phyloP scores from a whole-genome alignment of 2,797 vertebrate genomes.

The Gymnothorax reevesii region DNA sequence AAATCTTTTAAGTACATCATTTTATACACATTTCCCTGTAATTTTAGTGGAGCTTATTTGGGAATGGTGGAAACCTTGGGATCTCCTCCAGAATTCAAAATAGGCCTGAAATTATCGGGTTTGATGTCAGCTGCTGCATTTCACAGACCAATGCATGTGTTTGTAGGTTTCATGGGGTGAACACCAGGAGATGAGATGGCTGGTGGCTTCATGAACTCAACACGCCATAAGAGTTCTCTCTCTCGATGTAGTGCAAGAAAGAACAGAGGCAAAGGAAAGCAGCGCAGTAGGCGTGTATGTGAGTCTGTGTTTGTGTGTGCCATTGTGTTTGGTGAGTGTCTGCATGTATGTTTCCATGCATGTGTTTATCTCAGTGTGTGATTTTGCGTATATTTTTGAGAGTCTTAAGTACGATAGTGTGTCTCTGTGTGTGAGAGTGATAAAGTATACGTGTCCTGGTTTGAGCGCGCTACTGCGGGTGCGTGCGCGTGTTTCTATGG shows the following conservation, averaged over 20 bases:
- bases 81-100: too few species aligned
- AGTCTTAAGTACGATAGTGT: background rate
- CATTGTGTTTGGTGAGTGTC: background rate
- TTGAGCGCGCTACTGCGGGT: background rate
- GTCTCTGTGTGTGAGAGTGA: background rate
- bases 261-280: conserved; percentile 29
- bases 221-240: conserved; percentile 29
- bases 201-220: conserved; percentile 34
- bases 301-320: conserved; percentile 4
- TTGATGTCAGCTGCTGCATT: too few species aligned
- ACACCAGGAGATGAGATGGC: conserved; percentile 23
- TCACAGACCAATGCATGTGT: too few species aligned
- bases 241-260: conserved; percentile 40
- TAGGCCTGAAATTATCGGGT: too few species aligned
- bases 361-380: too few species aligned
- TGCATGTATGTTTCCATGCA: too few species aligned
- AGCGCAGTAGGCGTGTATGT: conserved; percentile 17
- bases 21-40: too few species aligned
- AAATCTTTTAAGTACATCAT: too few species aligned
- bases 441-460: background rate
- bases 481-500: conserved; percentile 42
- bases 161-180: too few species aligned
- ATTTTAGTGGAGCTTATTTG: too few species aligned
- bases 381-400: too few species aligned
- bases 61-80: too few species aligned